Percentiles rank a stretch among this genome's conserved stretches.
Evolutionary conservation across 2,113 vertebrate genomes (phyloP).

Genomic region (Toxostoma redivivum): DNA sequence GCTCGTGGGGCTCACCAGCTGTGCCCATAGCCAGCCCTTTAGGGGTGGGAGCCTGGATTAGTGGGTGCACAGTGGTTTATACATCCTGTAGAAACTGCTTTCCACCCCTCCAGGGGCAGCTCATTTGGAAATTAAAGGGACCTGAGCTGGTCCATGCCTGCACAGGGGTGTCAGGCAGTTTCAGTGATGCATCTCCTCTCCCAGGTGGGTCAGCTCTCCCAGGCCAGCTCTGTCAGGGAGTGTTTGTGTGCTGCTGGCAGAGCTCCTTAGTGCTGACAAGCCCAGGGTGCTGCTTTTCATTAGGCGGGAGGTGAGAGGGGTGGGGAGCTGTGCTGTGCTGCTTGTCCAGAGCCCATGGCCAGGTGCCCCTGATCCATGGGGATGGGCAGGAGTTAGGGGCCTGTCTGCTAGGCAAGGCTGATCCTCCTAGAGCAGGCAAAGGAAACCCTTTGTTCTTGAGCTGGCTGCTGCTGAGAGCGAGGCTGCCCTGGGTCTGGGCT

Average conservation of each 20-base stretch:
- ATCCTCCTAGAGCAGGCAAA: background rate
- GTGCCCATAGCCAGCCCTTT: background rate
- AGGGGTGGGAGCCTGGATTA: background rate
- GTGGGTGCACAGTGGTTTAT: accelerated
- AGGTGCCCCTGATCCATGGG: background rate
- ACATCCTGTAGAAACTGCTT: background rate
- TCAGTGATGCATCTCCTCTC: background rate
- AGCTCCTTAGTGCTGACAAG: background rate
- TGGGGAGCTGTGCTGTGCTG: background rate
- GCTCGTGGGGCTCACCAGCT: background rate
- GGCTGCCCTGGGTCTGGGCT: background rate
- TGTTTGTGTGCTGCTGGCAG: background rate
- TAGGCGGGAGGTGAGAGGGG: background rate
- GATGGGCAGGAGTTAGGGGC: background rate
- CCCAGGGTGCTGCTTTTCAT: background rate
- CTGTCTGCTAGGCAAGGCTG: background rate
- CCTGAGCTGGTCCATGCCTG: background rate
- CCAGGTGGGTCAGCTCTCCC: background rate
- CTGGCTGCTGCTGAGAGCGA: background rate
- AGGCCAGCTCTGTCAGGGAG: background rate
- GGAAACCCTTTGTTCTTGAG: background rate
- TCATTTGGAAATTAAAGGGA: background rate
- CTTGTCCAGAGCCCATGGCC: background rate
- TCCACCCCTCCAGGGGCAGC: background rate
- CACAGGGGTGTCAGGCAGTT: accelerated